Base-by-base conservation (phyloP, 2,888 invertebrate species). In the Operophtera brumata region DNA sequence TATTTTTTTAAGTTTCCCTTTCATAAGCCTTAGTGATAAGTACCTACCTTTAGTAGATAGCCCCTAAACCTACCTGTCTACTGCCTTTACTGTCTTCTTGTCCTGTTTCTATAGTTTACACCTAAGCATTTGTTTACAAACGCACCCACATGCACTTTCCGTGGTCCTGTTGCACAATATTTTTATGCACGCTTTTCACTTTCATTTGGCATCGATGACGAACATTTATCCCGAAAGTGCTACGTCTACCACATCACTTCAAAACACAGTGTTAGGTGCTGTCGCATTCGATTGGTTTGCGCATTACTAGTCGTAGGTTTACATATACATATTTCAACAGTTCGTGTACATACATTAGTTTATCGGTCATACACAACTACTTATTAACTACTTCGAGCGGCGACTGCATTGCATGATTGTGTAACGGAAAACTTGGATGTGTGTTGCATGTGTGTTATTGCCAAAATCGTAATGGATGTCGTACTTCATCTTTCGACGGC, bases 401-500 rank as follows among this genome's bases (percentile, higher is more conserved):
- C 73, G 69, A 73, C 71, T 72, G 69, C 76, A 80, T 78, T 88
- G 90, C 90, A 90, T 90, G 90, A 85, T 82, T 88, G 88, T 89
- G 77, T 78, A 80, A 73, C 77, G 77, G 75, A 79, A 76, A 78
- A 73, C 48, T 80, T 87, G 88, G 86, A 83, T 85, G 86, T 88
- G 90, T 90, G 89, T 89, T 88, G 88, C 87, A 88, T 89, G 88
- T 88, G 88, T 89, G 86, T 89, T 59, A 69, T 77, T 75, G 82
- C 85, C 78, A 71, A 77, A 76, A 78, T 77, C 72, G 76, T 82
- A 72, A 80, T 88, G 79, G 72, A 83, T 88, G 88, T 89, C 90
- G 89, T 89, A 86, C 85, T 82, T 86, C 86, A 86, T 88, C 86
- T 86, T 82, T 80, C 69, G 79, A 82, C 78, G 80, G 75, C 76